phyloP scores from a whole-genome alignment of 2,888 invertebrate genomes.

The Siphonodentalium dalli region DNA sequence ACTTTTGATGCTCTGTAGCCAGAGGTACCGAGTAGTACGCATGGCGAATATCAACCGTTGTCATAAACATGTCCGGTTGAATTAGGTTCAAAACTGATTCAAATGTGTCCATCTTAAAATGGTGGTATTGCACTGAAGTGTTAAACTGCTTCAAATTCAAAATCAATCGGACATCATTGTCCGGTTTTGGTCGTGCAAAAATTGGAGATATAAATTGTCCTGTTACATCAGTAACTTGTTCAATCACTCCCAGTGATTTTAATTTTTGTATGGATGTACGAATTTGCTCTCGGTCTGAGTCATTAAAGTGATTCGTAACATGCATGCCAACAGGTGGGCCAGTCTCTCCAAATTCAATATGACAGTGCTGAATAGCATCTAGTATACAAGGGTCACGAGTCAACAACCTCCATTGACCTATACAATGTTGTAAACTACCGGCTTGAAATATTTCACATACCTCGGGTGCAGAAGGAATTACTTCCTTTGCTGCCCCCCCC shows the following conservation, averaged over 20 bases:
- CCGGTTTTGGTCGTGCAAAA: slow-evolving; percentile 14
- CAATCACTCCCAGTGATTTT: slow-evolving; percentile 2
- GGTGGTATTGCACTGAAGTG: slow-evolving; percentile 4
- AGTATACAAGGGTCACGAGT: slow-evolving; percentile 13
- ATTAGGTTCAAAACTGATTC: slow-evolving; percentile 9
- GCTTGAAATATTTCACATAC: too few species aligned
- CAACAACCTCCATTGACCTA: slow-evolving; percentile 17
- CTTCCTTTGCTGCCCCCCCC: too few species aligned
- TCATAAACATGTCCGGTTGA: slow-evolving; percentile 4
- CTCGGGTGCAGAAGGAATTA: too few species aligned
- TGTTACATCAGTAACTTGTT: background rate
- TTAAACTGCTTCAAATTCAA: slow-evolving; percentile 19
- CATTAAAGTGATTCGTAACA: slow-evolving; percentile 4
- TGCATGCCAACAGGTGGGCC: background rate
- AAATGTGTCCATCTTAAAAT: slow-evolving; percentile 23
- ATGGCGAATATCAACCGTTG: slow-evolving; percentile 19
- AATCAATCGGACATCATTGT: slow-evolving; percentile 17
- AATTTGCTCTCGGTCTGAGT: background rate
- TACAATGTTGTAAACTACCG: slow-evolving; percentile 15
- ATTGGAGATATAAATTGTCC: slow-evolving; percentile 12
- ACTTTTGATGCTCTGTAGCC: slow-evolving; percentile 15
- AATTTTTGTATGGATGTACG: slow-evolving; percentile 15
- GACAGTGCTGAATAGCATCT: slow-evolving; percentile 19
- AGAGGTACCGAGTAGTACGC: slow-evolving; percentile 24
- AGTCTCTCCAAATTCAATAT: slow-evolving; percentile 6